phyloP scores from a whole-genome alignment of 2,797 vertebrate species.

The Hirundo rustica region DNA sequence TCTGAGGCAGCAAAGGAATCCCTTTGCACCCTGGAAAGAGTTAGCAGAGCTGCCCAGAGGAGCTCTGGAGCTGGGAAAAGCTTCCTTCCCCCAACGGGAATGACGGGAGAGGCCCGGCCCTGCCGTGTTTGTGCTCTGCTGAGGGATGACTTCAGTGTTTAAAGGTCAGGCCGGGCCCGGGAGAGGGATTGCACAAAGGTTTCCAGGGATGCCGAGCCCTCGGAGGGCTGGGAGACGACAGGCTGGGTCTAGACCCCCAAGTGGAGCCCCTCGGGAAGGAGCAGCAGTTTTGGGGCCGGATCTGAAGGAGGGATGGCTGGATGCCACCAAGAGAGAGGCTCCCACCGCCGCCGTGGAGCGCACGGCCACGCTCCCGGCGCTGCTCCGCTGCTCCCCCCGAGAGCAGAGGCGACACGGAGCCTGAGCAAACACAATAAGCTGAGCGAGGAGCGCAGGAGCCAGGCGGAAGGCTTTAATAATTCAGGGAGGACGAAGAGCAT shows the following conservation, averaged over 20 bases:
- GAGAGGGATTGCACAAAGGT: constrained; percentile 23
- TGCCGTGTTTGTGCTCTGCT: constrained; percentile 2
- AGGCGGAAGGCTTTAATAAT: constrained; percentile 34
- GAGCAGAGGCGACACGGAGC: neutral
- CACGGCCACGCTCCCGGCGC: neutral
- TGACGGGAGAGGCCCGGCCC: neutral
- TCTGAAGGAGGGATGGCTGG: neutral
- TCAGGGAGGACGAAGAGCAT: neutral
- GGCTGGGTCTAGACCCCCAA: neutral
- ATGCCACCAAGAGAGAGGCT: neutral
- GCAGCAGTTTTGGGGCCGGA: neutral
- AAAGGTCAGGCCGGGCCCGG: constrained; percentile 39
- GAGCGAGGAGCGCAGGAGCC: neutral
- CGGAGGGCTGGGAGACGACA: rapidly evolving
- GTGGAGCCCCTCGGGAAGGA: neutral
- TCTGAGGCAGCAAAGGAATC: neutral
- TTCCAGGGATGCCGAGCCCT: neutral
- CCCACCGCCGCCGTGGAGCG: rapidly evolving
- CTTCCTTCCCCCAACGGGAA: neutral
- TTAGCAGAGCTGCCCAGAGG: neutral
- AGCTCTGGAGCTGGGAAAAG: neutral
- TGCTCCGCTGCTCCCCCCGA: neutral
- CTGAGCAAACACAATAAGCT: constrained; percentile 28
- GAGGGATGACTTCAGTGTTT: constrained; percentile 59
- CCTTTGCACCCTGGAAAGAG: neutral